Evolutionary conservation across 2,797 vertebrate species (phyloP).

Genomic region (Stomatorhinus walkeri): DNA sequence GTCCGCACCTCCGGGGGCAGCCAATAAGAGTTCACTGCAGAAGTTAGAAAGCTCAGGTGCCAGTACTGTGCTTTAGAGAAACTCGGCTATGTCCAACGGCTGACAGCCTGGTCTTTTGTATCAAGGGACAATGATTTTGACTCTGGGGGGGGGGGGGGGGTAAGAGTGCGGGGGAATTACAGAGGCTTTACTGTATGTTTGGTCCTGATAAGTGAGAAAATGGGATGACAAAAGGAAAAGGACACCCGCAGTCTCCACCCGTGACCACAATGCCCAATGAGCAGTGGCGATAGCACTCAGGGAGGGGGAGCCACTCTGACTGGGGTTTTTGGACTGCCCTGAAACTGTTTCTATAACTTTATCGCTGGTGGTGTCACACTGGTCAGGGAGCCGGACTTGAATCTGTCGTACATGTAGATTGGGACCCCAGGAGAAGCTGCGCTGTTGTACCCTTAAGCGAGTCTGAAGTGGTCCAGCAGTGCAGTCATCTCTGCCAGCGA

Average conservation of each 20-base stretch:
- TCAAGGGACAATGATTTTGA: background rate
- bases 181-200: background rate
- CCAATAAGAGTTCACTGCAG: background rate
- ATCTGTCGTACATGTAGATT: background rate
- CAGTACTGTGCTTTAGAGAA: background rate
- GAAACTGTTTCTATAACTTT: background rate
- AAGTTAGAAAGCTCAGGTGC: background rate
- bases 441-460: background rate
- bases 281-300: background rate
- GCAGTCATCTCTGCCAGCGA: background rate
- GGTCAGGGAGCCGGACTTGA: background rate
- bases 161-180: background rate
- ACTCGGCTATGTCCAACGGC: background rate
- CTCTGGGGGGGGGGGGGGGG: background rate
- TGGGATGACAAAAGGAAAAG: background rate
- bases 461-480: background rate
- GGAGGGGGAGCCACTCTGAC: background rate
- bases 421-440: background rate
- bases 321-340: background rate
- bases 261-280: background rate
- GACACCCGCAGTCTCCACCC: background rate
- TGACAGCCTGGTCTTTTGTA: constrained; percentile 8
- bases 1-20: background rate
- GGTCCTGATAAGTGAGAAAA: constrained; percentile 5
- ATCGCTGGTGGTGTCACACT: background rate